Base-by-base conservation (phyloP, 2,888 invertebrate species). In the Lasioglossum figueresi region DNA sequence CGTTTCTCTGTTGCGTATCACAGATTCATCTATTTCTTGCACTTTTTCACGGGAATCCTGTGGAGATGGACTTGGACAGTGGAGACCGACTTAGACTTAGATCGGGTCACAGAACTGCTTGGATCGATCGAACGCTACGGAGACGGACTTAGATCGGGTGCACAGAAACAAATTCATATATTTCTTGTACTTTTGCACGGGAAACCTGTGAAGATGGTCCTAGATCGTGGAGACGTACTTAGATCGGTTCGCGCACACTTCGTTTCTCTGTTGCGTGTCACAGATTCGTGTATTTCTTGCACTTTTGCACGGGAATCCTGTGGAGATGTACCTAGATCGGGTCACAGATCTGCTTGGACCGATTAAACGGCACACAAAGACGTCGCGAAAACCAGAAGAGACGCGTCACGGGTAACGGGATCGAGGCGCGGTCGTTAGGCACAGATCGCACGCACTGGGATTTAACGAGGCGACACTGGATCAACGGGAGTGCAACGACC, bases 341-440 rank as follows among this genome's bases (percentile, higher is more conserved):
- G 40, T 31, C 31, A 16, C 31, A 6, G 31, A 63, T 6, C 6
- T 16, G 63, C 63, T 16, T 16, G 63, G 63, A 63, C 31, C 16
- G 16, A 63, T 31, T 31, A 31, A 63, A 63, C 16, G 31, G 6
- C 27, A 16, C 31, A 31, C 31, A 27, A 31, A 31, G 31, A 16
- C 16, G 16, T 56, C 56, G n/a, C 63, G 63, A 16, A 1, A 31
- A 63, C 31, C 16, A 31, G 31, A 31, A 1, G 27, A 31, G 59
- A 70, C 78, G 45, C 63, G 63, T 89, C 88, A 89, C 89, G 89
- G 90, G 63, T 89, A 89, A 89, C 89, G 89, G 90, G 85, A 84
- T 82, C 80, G 63, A 82, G 75, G 78, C 82, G 79, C 84, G 80
- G 77, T 72, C 80, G 77, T 74, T 79, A 80, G 75, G 83, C 79